A percentile compares a stretch with the other conserved stretches of the same genome.
Evolutionary conservation across 23 tunicate genomes (phyloP).

Genomic region (Corella eumyota): DNA sequence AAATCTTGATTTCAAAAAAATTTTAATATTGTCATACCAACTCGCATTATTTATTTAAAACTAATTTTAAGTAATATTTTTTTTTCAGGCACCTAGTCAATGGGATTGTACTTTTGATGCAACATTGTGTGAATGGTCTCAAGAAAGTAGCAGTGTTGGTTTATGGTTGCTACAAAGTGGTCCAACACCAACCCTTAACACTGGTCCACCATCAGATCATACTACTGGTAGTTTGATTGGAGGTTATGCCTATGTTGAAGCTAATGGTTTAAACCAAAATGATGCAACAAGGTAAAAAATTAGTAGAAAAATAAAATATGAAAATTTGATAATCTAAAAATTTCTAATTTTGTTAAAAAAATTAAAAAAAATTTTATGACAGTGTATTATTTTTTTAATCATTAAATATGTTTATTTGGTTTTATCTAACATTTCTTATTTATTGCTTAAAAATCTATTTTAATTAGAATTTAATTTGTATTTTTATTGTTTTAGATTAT

Average conservation of each 20-base stretch:
- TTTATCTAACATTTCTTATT: background rate
- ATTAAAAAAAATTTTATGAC: background rate
- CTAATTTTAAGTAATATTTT: no score
- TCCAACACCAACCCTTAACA: slow-evolving; percentile 44
- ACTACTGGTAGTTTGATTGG: slow-evolving; percentile 34
- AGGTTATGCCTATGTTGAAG: slow-evolving; percentile 53
- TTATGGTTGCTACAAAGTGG: slow-evolving; percentile 36
- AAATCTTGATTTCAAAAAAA: background rate
- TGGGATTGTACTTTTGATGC: slow-evolving; percentile 89
- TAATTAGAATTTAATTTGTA: no score
- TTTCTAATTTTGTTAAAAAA: background rate
- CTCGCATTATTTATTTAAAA: no score
- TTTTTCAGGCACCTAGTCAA: slow-evolving; percentile 60
- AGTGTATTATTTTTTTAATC: no score
- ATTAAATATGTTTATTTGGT: background rate
- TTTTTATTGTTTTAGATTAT: no score
- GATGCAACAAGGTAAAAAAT: slow-evolving; percentile 43
- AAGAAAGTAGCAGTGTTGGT: slow-evolving; percentile 3
- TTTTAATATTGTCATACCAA: background rate
- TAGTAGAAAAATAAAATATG: background rate
- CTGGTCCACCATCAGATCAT: slow-evolving; percentile 92
- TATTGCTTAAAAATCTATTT: no score
- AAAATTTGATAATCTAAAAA: background rate
- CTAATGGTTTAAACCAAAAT: slow-evolving; percentile 14
- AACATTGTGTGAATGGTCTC: slow-evolving; percentile 54